Evolutionary conservation across 2,113 vertebrate genomes (phyloP).

Genomic region (Triplophysa tibetana): DNA sequence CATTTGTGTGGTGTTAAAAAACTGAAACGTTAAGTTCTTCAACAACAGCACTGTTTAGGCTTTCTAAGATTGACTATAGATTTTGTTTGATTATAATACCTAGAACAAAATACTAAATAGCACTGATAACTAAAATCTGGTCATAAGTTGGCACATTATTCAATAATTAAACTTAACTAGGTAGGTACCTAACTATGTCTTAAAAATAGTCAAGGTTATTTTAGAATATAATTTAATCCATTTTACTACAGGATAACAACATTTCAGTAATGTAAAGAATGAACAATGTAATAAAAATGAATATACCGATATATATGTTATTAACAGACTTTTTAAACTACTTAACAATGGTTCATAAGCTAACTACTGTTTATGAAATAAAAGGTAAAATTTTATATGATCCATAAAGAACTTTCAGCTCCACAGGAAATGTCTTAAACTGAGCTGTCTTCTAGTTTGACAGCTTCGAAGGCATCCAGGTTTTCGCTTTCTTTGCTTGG

Average conservation of each 20-base stretch:
- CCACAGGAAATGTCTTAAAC: neutral
- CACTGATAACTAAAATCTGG: too few relatives aligned
- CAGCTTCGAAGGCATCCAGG: neutral
- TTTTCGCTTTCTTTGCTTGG: slow-evolving; percentile 39
- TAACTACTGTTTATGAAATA: neutral
- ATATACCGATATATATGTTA: neutral
- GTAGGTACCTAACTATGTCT: too few relatives aligned
- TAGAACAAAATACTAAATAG: too few relatives aligned
- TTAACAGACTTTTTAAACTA: neutral
- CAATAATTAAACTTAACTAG: neutral
- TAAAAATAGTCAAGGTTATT: neutral
- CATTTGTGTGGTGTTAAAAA: too few relatives aligned
- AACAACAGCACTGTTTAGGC: too few relatives aligned
- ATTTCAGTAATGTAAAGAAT: slow-evolving; percentile 1
- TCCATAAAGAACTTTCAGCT: neutral
- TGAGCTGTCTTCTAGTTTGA: slow-evolving; percentile 31
- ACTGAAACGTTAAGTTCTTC: too few relatives aligned
- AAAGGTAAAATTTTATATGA: neutral
- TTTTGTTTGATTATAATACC: too few relatives aligned
- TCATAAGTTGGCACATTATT: too few relatives aligned
- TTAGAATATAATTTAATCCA: neutral
- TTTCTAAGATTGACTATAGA: too few relatives aligned
- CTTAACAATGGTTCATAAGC: neutral
- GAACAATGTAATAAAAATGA: slow-evolving; percentile 19
- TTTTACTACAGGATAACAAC: neutral